phyloP scores from a whole-genome alignment of 2,797 vertebrate genomes.

The Kryptopterus vitreolus region DNA sequence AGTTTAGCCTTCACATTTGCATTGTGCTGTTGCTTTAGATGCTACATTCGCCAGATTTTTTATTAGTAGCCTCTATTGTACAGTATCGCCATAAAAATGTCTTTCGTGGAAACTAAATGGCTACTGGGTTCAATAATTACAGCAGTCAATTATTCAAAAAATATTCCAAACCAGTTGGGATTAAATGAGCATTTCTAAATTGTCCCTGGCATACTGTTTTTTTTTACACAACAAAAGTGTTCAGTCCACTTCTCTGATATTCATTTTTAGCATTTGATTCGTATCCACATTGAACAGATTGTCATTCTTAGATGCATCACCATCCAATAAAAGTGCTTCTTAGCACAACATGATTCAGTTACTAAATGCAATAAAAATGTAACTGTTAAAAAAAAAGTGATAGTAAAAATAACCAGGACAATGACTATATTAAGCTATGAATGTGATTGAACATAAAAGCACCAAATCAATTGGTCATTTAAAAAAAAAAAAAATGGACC shows the following conservation, averaged over 20 bases:
- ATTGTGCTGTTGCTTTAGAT: constrained; percentile 53
- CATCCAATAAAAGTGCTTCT: constrained; percentile 48
- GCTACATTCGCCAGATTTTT: not conserved
- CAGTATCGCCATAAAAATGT: not conserved
- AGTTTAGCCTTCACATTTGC: constrained; percentile 10
- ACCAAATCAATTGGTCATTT: constrained; percentile 12
- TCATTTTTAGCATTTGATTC: not conserved
- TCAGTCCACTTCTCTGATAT: not conserved
- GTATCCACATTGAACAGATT: constrained; percentile 42
- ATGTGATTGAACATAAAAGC: constrained; percentile 7
- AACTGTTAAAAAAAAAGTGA: constrained; percentile 45
- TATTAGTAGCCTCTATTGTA: constrained; percentile 14
- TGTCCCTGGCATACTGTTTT: constrained; percentile 15
- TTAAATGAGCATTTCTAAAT: constrained; percentile 8
- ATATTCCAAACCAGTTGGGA: constrained; percentile 12
- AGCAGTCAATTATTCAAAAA: not conserved
- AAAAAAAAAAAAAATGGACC: constrained; percentile 6
- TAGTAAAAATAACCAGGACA: constrained; percentile 18
- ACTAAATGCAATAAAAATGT: constrained; percentile 49
- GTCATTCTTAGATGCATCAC: constrained; percentile 47
- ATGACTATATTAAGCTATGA: constrained; percentile 3
- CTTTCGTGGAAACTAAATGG: constrained; percentile 9
- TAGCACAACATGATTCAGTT: constrained; percentile 38
- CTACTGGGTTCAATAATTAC: constrained; percentile 6
- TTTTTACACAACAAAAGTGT: not conserved